These are phyloP conservation scores for Apogon hyalosoma DNA, from an alignment of 2,797 vertebrate species.

Conservation along the genomic window DNA sequence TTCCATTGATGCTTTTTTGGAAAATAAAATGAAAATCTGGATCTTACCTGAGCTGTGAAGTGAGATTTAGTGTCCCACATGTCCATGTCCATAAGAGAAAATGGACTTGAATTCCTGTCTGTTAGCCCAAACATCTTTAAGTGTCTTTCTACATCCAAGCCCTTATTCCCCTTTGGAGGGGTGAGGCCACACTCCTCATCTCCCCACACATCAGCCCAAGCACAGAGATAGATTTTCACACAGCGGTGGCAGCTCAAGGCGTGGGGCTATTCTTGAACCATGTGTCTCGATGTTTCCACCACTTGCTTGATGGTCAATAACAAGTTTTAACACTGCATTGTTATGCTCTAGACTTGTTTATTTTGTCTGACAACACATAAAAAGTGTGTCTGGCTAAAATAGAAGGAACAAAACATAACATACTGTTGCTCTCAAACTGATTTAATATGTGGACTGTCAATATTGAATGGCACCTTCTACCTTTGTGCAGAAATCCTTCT, in stretches of 20 bases:
- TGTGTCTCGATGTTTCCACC: conserved; percentile 60
- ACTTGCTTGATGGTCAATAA: conserved; percentile 47
- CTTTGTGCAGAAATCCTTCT: conserved; percentile 42
- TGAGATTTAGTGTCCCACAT: conserved; percentile 76
- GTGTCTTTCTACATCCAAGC: conserved; percentile 36
- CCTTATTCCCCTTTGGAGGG: conserved; percentile 38
- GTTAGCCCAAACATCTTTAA: conserved; percentile 54
- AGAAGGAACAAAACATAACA: background rate
- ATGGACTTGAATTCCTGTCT: conserved; percentile 57
- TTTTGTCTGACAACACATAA: background rate
- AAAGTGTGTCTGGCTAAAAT: background rate
- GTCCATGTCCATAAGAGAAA: conserved; percentile 66
- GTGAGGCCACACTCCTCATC: conserved; percentile 53
- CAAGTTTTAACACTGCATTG: conserved; percentile 55
- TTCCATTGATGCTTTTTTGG: background rate
- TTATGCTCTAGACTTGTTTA: conserved; percentile 9
- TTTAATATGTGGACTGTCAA: conserved; percentile 4
- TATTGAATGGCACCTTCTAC: conserved; percentile 21
- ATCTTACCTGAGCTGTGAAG: conserved; percentile 76
- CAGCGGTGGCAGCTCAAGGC: conserved; percentile 52
- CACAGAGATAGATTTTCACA: conserved; percentile 63
- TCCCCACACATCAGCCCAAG: conserved; percentile 40
- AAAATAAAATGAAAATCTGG: background rate
- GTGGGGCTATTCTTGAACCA: conserved; percentile 51
- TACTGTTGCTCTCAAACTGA: background rate